Evolutionary conservation across 2,113 vertebrate species (phyloP).

Genomic region (Lagopus muta): DNA sequence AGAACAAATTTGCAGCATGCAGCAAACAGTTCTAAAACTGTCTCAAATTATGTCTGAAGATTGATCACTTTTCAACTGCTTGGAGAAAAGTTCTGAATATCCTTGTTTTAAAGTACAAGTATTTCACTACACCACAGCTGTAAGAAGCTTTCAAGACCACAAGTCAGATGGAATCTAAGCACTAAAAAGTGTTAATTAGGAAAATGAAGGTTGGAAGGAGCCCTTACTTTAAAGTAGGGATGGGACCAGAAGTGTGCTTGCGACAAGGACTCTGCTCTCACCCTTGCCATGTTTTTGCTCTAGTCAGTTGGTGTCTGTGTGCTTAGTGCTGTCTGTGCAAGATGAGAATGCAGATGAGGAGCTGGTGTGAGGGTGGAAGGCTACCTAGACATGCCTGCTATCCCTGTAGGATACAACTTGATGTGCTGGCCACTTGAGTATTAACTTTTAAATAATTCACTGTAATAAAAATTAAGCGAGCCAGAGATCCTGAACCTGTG

Average conservation of each 20-base stretch:
- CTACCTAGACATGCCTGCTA: neutral
- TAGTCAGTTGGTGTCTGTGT: neutral
- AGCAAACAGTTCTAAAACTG: neutral
- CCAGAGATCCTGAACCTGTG: neutral
- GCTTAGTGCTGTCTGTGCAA: neutral
- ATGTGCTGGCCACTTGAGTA: neutral
- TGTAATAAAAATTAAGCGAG: neutral
- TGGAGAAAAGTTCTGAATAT: neutral
- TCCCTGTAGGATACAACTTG: neutral
- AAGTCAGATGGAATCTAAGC: neutral
- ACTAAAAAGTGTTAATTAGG: neutral
- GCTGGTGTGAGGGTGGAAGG: neutral
- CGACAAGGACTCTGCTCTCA: neutral
- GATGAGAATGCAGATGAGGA: neutral
- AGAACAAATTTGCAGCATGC: neutral
- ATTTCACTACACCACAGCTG: neutral
- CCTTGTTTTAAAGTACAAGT: neutral
- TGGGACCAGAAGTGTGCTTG: neutral
- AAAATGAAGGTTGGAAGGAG: neutral
- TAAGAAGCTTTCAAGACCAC: neutral
- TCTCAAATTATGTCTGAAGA: neutral
- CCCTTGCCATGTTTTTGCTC: neutral
- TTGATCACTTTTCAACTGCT: neutral
- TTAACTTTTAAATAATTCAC: constrained; percentile 24
- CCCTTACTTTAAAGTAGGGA: neutral